Evolutionary conservation across 1,140 invertebrate genomes (phyloP), one percentile per base, ranked within the genome.

Genomic region (Listronotus oregonensis): DNA sequence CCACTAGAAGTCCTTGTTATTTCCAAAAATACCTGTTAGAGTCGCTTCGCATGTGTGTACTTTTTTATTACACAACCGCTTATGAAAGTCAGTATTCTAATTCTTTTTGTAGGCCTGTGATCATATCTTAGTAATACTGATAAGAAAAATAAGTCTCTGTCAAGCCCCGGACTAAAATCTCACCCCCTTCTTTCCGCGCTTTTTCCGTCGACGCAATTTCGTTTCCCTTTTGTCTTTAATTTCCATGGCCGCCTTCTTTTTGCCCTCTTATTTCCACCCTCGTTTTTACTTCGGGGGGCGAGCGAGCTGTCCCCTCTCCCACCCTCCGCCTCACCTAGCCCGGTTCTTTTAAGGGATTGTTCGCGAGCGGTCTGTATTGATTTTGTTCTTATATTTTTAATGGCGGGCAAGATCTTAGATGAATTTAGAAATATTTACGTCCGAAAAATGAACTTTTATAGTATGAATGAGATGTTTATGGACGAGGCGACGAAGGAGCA

Each of bases 161-260:
- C 54, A 37, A 32, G 27, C n/a, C 59, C 17, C 62, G 6, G 21
- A 64, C 62, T 64, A 64, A 56, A 63, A 47, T 42, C 44, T 32
- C 50, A 32, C 54, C 63, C 18, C 50, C 61, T 11, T 62, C 54
- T 65, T 65, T 57, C 55, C 54, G 18, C 34, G 63, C 63, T 65
- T 65, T 65, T 65, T 65, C 54, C 54, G 60, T 63, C 60, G 63
- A 65, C 63, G 63, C 52, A 66, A 66, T 66, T 66, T 66, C 64
- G 64, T 66, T 66, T 66, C 64, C 51, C 64, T 66, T 66, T 66
- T 66, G 64, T 66, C 64, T 66, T 66, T 66, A 66, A 66, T 66
- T 66, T 66, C 55, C 64, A 66, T 66, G 54, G 64, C 64, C 64
- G 64, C 64, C 64, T 66, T 66, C 64, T 66, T 66, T 66, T 66